phyloP scores from a whole-genome alignment of 2,888 invertebrate species.

The Xestia ashworthii region DNA sequence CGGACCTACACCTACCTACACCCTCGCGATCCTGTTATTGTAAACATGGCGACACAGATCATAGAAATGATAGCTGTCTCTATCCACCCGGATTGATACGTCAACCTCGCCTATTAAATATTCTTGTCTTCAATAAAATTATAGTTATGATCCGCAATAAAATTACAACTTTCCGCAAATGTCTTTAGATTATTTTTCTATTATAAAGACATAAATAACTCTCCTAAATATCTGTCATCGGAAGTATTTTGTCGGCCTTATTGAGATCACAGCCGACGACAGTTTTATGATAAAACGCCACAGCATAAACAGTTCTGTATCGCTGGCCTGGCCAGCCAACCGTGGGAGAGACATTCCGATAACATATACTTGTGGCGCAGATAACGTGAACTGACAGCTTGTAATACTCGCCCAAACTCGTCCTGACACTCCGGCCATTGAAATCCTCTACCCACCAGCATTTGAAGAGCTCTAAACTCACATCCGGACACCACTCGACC shows the following conservation, averaged over 20 bases:
- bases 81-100: constrained; percentile 16
- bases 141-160: constrained; percentile 36
- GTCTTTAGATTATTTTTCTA: constrained; percentile 31
- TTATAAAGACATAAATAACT: constrained; percentile 56
- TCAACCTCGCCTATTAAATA: constrained; percentile 21
- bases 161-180: constrained; percentile 27
- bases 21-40: constrained; percentile 81
- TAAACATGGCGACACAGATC: constrained; percentile 75
- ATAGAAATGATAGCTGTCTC: constrained; percentile 43
- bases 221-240: constrained; percentile 55
- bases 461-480: constrained; percentile 74
- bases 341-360: constrained; percentile 81
- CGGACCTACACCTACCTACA: constrained; percentile 83
- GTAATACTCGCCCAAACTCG: constrained; percentile 84
- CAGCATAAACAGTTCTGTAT: constrained; percentile 61
- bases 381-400: constrained; percentile 85
- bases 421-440: constrained; percentile 83
- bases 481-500: constrained; percentile 63
- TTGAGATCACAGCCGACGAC: constrained; percentile 61
- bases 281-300: constrained; percentile 65
- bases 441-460: constrained; percentile 77
- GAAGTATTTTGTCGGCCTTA: constrained; percentile 55
- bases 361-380: constrained; percentile 80
- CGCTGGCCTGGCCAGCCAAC: constrained; percentile 68
- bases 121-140: constrained; percentile 21